These are phyloP conservation scores for Coelinius sp. DNA, from an alignment of 2,888 invertebrate species.

Conservation along the genomic window DNA sequence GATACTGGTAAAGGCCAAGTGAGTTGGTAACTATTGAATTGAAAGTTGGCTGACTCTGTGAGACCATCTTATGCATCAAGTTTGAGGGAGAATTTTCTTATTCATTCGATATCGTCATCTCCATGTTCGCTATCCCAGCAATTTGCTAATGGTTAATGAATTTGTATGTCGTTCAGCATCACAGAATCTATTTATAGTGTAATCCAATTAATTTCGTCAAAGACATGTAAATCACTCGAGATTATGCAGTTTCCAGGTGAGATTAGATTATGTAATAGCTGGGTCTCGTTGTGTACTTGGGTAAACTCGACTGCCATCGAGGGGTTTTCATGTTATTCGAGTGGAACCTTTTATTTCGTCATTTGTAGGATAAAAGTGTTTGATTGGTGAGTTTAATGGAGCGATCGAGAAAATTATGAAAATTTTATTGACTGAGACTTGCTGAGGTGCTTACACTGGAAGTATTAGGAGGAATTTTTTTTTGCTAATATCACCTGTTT, in stretches of 20 bases:
- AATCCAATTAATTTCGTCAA: constrained; percentile 16
- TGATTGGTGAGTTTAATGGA: not conserved
- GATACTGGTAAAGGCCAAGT: constrained; percentile 5
- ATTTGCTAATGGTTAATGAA: constrained; percentile 29
- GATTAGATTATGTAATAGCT: not conserved
- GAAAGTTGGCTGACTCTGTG: constrained; percentile 31
- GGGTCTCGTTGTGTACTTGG: not conserved
- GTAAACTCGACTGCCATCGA: not conserved
- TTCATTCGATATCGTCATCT: not conserved
- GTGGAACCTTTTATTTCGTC: not conserved
- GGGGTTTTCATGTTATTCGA: not conserved
- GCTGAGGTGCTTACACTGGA: not conserved
- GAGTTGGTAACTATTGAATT: constrained; percentile 38
- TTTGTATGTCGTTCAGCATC: not conserved
- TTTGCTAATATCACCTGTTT: too few species aligned
- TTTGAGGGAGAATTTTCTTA: constrained; percentile 5
- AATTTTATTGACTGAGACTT: not conserved
- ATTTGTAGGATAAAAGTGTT: not conserved
- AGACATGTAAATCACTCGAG: not conserved
- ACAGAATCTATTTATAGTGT: constrained; percentile 16
- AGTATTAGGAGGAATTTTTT: too few species aligned
- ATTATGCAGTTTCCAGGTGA: not conserved
- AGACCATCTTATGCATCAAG: not conserved
- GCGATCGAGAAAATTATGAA: not conserved
- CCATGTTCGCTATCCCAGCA: not conserved